Evolutionary conservation across 2,113 vertebrate species (phyloP).

Genomic region (Lepus americanus): DNA sequence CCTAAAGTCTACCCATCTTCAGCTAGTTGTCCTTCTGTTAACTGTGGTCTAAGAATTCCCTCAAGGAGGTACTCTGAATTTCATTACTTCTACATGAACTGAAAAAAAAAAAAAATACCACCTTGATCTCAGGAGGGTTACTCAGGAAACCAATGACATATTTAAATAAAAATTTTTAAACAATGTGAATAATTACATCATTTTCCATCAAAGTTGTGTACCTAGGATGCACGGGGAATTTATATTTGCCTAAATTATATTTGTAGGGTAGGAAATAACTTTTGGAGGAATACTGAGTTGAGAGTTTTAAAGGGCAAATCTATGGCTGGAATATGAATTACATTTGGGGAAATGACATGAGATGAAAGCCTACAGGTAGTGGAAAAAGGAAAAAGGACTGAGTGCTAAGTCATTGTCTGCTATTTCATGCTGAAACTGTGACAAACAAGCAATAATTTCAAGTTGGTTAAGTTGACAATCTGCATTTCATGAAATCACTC

Average conservation of each 20-base stretch:
- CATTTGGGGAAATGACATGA: background rate
- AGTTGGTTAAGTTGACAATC: slow-evolving; percentile 10
- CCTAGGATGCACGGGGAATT: background rate
- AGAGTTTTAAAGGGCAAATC: background rate
- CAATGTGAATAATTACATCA: background rate
- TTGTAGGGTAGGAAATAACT: background rate
- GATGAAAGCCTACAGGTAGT: background rate
- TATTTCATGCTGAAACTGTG: background rate
- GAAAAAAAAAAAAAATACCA: background rate
- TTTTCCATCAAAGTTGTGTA: background rate
- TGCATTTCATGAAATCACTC: background rate
- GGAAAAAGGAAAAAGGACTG: background rate
- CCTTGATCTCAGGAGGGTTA: background rate
- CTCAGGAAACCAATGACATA: background rate
- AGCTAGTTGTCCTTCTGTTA: background rate
- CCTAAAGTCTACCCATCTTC: background rate
- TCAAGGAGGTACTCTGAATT: background rate
- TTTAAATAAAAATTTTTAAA: background rate
- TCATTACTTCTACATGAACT: background rate
- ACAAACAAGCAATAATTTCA: background rate
- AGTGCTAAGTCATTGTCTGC: background rate
- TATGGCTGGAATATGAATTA: background rate
- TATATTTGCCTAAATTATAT: background rate
- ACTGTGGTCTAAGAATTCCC: background rate
- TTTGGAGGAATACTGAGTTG: background rate